Base-by-base conservation (phyloP, 2,888 invertebrate genomes). In the Odontocerum albicorne region DNA sequence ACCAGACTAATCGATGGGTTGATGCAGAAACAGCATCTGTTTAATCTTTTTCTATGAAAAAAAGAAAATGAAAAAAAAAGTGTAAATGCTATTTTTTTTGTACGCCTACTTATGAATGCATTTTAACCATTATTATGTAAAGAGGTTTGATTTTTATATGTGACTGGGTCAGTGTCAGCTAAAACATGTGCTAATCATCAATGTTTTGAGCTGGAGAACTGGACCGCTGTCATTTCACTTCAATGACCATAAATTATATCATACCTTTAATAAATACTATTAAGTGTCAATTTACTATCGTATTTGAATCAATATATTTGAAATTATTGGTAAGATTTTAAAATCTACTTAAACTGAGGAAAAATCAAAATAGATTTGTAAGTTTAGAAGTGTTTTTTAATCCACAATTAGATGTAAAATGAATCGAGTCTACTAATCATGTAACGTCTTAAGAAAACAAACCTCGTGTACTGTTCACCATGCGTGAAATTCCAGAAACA, bases 261-360 rank as follows among this genome's bases (percentile, higher is more conserved):
- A 27, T 62, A 62, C 52, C 56, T 61, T 49, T 63, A 62, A 57
- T 59, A 57, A 52, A 36, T 61, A 63, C 55, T 54, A 61, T 56
- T 60, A 60, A 57, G 59, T 56, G 56, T 59, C 61, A 59, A 61
- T 56, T 57, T 59, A 44, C 45, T 52, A 49, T 51, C 51, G 51
- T 56, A 49, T 56, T 36, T 44, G 22, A 33, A 39, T 53, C 43
- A 55, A 55, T 53, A 43, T 50, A 38, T 49, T 49, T 44, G 32
- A 55, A 46, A 36, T 33, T 51, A 54, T 50, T 16, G 36, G 15
- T 55, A 52, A 42, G 47, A 47, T 32, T 32, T 47, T 36, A 32
- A 47, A 32, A 32, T 45, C 15, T 27, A 43, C 22, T 22, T 22
- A 13, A 43, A 43, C 27, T 43, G 19, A 43, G 27, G 22, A 27